Base-by-base conservation (phyloP, 1,140 invertebrate genomes). In the Piezodorus guildinii region DNA sequence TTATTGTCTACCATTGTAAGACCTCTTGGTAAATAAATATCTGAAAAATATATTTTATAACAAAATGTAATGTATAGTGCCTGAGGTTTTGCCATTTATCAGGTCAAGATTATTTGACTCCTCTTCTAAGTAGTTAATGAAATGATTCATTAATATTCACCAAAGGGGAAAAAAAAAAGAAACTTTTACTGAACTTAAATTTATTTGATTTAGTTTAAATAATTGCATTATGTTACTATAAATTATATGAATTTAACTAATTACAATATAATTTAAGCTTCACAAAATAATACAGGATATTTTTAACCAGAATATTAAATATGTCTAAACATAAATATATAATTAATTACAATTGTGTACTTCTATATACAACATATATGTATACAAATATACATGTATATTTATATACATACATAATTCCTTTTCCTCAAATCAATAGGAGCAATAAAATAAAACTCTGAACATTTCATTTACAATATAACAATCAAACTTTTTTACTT, bases 221-320 rank as follows among this genome's bases (percentile, higher is more conserved):
- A 56, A 56, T 56, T 10, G 34, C 23, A 56, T 23, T 56, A 56
- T 39, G 12, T 12, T 39, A 39, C 34, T 39, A 39, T 39, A 56
- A 56, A 56, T 56, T 19, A 56, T 56, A 56, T 23, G 23, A 56
- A 56, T 56, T 56, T 23, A 16, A 56, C 52, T 56, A 56, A 56
- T 56, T 23, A 56, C 52, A 56, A 23, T 56, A 49, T 49, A 21
- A 49, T 49, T 19, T 8, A 56, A 56, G 52, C 52, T 56, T 56
- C 17, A 56, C 3, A 56, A 23, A 56, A 56, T 56, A 56, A 56
- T 56, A 25, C 17, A 56, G 17, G 17, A 56, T 23, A 27, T 56
- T 52, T 19, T 56, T 27, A 56, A 56, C 6, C 34, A 39, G 34
- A 39, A 56, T 56, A 56, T 56, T 56, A 25, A 56, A 56, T 56